Evolutionary conservation across 1,140 invertebrate species (phyloP), one percentile per base, ranked within the genome.

Genomic region (Hestina assimilis): DNA sequence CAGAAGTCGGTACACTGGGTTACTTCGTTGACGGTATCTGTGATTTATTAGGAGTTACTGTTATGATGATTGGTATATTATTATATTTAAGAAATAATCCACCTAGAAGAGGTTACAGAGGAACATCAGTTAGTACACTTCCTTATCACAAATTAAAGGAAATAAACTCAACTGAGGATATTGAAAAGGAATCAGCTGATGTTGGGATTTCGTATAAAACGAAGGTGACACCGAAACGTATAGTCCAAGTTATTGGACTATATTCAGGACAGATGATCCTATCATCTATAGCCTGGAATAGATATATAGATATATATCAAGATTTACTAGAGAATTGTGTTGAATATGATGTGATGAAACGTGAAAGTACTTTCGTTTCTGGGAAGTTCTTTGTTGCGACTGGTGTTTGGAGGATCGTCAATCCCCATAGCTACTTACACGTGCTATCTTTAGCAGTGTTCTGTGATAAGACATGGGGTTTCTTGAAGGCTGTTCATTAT

Each of bases 401-500:
- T 0, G 93, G 92, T 73, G 72, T 94, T 31, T 97, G 95, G 95
- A 91, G 94, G 54, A 80, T 96, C 0, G 90, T 94, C 1, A 96
- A 96, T 75, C 93, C 94, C 0, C 95, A 96, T 72, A 93, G 94
- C 20, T 89, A 95, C 51, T 80, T 95, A 11, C 94, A 96, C 79
- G 91, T 93, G 52, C 73, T 96, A 8, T 90, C 96, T 4, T 77
- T 96, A 19, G 92, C 94, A 17, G 93, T 96, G 55, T 95, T 96
- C 79, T 92, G 95, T 71, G 95, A 96, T 90, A 94, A 93, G 67
- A 81, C 93, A 1, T 94, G 93, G 92, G 90, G 92, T 28, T 94
- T 94, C 59, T 72, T 94, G n/a, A 89, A 90, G 57, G 72, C 89
- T 17, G 85, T 93, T 3, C 92, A 93, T 63, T 94, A 92, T 75